Evolutionary conservation across 64 coral and sea anemone genomes (phyloP).

Genomic region (Montipora sp.): DNA sequence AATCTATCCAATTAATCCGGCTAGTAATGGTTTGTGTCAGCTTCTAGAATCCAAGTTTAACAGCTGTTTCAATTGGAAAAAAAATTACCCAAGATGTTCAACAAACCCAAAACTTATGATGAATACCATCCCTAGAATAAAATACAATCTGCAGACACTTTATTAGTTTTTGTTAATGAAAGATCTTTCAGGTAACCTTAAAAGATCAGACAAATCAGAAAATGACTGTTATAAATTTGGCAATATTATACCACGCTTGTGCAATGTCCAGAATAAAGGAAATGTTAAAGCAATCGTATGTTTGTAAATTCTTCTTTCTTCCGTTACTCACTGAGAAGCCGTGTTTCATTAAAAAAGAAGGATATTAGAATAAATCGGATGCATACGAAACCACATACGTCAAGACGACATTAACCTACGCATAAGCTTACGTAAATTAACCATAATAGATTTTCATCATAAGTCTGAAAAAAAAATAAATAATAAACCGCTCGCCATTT

Average conservation of each 20-base stretch:
- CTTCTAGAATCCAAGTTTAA: background rate
- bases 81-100: too few relatives aligned
- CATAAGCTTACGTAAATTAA: background rate
- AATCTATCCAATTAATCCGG: too few relatives aligned
- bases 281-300: too few relatives aligned
- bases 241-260: too few relatives aligned
- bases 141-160: too few relatives aligned
- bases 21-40: background rate
- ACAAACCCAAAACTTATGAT: too few relatives aligned
- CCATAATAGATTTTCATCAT: background rate
- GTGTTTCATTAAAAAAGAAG: background rate
- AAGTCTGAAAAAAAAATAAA: background rate
- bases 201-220: too few relatives aligned
- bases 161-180: too few relatives aligned
- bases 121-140: too few relatives aligned
- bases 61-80: background rate
- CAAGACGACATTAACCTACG: slow-evolving; percentile 10
- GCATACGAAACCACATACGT: slow-evolving; percentile 26
- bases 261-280: too few relatives aligned
- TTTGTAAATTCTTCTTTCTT: background rate
- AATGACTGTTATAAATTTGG: too few relatives aligned
- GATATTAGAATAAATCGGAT: background rate
- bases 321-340: background rate
- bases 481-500: background rate
- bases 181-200: too few relatives aligned